A percentile compares a stretch with the other conserved stretches of the same genome.
Evolutionary conservation across 1,140 invertebrate species (phyloP).

Genomic region (Aphidius gifuensis): DNA sequence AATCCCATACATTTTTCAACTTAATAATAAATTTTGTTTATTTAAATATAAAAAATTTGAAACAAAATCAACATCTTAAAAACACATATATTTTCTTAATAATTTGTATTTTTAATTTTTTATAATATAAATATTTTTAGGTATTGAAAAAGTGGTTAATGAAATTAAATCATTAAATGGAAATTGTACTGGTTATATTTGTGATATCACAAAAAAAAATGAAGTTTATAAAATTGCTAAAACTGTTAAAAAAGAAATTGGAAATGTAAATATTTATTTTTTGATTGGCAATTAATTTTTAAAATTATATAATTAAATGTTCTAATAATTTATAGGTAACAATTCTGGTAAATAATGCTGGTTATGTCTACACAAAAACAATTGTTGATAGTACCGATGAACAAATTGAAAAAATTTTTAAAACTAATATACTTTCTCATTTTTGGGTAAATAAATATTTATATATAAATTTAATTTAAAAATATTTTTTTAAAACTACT

Average conservation of each 20-base stretch:
- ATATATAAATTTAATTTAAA: background rate
- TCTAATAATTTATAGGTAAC: slow-evolving; percentile 61
- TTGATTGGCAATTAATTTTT: no score
- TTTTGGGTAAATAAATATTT: slow-evolving; percentile 63
- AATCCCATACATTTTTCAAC: no score
- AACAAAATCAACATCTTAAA: no score
- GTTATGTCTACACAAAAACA: slow-evolving; percentile 81
- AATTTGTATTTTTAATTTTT: no score
- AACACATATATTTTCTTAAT: no score
- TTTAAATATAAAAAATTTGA: no score
- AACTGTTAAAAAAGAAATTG: slow-evolving; percentile 78
- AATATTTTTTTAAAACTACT: slow-evolving; percentile 32
- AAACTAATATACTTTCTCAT: slow-evolving; percentile 73
- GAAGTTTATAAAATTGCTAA: slow-evolving; percentile 81
- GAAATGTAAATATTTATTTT: slow-evolving; percentile 63
- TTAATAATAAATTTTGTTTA: no score
- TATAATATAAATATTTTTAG: slow-evolving; percentile 53
- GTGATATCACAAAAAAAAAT: slow-evolving; percentile 78
- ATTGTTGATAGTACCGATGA: slow-evolving; percentile 83
- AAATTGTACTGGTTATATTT: slow-evolving; percentile 69
- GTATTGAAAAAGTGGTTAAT: slow-evolving; percentile 72
- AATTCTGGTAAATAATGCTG: slow-evolving; percentile 92
- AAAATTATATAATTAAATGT: no score
- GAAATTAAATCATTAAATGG: slow-evolving; percentile 70
- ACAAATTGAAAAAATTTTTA: slow-evolving; percentile 71